A percentile compares a stretch with the other conserved stretches of the same genome.
These are phyloP conservation scores for Rhyzopertha dominica DNA, from an alignment of 1,140 invertebrate species.

Conservation along the genomic window DNA sequence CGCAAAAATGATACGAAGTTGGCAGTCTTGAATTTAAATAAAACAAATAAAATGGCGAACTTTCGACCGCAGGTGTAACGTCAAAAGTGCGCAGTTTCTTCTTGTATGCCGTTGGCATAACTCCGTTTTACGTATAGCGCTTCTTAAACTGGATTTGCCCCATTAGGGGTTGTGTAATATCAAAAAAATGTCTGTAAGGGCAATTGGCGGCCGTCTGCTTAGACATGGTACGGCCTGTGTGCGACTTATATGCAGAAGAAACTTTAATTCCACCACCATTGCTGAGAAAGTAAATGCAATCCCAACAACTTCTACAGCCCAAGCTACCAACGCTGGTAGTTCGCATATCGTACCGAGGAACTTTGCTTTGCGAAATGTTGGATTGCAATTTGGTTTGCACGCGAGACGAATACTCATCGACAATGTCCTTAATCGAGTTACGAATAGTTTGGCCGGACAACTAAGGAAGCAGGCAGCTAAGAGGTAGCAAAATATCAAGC, in stretches of 20 bases:
- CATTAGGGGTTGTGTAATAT: slow-evolving; percentile 3
- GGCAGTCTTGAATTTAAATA: not conserved
- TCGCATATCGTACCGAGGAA: slow-evolving; percentile 35
- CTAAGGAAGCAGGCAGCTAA: slow-evolving; percentile 57
- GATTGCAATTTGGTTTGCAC: slow-evolving; percentile 53
- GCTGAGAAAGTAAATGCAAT: slow-evolving; percentile 40
- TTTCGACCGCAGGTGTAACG: not conserved
- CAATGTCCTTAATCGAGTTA: slow-evolving; percentile 63
- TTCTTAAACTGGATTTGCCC: no score
- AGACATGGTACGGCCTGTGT: slow-evolving; percentile 42
- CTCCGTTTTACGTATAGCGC: slow-evolving; percentile 4
- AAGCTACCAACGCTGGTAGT: not conserved
- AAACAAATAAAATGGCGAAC: slow-evolving; percentile 10
- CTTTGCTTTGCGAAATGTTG: slow-evolving; percentile 45
- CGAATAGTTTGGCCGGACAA: slow-evolving; percentile 59
- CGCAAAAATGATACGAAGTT: slow-evolving; percentile 5
- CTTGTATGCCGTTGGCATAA: not conserved
- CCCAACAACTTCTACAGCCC: slow-evolving; percentile 34
- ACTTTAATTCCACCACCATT: slow-evolving; percentile 36
- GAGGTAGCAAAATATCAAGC: slow-evolving; percentile 29
- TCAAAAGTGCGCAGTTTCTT: slow-evolving; percentile 11
- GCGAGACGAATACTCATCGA: slow-evolving; percentile 62
- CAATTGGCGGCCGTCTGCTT: slow-evolving; percentile 34
- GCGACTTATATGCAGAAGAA: slow-evolving; percentile 32
- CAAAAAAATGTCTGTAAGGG: slow-evolving; percentile 41